A percentile compares a stretch with the other conserved stretches of the same genome.
Evolutionary conservation across 2,113 vertebrate species (phyloP).

Genomic region (Pionites leucogaster): DNA sequence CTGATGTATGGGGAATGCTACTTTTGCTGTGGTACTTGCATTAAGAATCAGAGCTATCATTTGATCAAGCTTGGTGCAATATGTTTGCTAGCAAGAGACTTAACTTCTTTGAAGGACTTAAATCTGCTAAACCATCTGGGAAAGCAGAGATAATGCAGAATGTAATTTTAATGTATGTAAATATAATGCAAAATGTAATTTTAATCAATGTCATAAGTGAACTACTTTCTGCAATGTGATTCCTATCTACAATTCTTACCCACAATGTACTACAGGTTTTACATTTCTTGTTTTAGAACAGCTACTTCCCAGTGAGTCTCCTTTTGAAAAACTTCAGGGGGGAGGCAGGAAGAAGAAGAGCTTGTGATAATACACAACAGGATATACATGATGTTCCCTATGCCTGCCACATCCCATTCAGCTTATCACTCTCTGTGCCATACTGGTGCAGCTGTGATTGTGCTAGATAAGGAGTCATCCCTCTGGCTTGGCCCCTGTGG

Average conservation of each 20-base stretch:
- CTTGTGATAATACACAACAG: not conserved
- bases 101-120: conserved; percentile 1
- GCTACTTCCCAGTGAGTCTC: not conserved
- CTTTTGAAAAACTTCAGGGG: not conserved
- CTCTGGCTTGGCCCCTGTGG: not conserved
- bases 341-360: not conserved
- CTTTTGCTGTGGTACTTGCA: not conserved
- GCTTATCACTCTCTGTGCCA: no score
- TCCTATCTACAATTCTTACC: not conserved
- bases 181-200: conserved; percentile 21
- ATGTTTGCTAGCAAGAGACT: not conserved
- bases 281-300: not conserved
- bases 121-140: conserved; percentile 25
- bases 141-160: conserved; percentile 6
- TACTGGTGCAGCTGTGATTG: not conserved
- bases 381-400: rapidly evolving
- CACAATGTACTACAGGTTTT: not conserved
- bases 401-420: not conserved
- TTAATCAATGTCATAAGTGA: conserved; percentile 3
- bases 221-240: not conserved
- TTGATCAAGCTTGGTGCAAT: conserved; percentile 1
- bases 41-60: not conserved
- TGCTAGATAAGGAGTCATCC: not conserved
- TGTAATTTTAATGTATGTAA: conserved; percentile 28
- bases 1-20: not conserved